Base-by-base conservation (phyloP, 2,888 invertebrate genomes). In the Sminthurinus aureus region DNA sequence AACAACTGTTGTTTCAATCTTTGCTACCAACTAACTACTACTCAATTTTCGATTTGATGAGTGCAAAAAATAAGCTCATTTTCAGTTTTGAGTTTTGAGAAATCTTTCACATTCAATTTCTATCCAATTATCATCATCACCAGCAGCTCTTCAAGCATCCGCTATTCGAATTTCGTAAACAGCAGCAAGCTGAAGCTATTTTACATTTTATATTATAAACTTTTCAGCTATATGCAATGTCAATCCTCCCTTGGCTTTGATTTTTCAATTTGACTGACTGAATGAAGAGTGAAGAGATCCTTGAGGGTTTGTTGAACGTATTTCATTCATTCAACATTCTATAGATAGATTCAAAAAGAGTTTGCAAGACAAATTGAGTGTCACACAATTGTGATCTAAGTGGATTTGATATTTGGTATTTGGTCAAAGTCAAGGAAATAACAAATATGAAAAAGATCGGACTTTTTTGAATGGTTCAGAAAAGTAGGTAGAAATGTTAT, bases 341-440 rank as follows among this genome's bases (percentile, higher is more conserved):
- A 38, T 38, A 38, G 38, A 38, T 38, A 38, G 38, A 38, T 6
- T 38, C 1, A 76, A n/a, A 51, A 52, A 52, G n/a, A n/a, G n/a
- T n/a, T 20, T 38, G 38, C 38, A 1, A 22, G 22, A 51, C 24
- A 18, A 58, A 15, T 78, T 15, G 26, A 26, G 24, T 71, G 20
- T 15, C 38, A 38, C n/a, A 20, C n/a, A 0, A 20, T 12, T 20
- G n/a, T 8, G 67, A 67, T 1, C 1, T 11, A 67, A 67, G 38
- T 38, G 38, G 66, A 58, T 38, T 38, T 38, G 1, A 6, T 38
- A 6, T 18, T 20, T 76, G 24, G 58, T 22, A 15, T 71, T 73
- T 71, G 52, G 71, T 80, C 80, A 80, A 80, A 80, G 80, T 80
- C 80, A 80, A 80, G 80, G 80, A 80, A 80, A 79, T 12, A 20